A percentile compares a stretch with the other conserved stretches of the same genome.
These are phyloP conservation scores for Bombus superbus DNA, from an alignment of 1,140 invertebrate genomes.

Conservation along the genomic window DNA sequence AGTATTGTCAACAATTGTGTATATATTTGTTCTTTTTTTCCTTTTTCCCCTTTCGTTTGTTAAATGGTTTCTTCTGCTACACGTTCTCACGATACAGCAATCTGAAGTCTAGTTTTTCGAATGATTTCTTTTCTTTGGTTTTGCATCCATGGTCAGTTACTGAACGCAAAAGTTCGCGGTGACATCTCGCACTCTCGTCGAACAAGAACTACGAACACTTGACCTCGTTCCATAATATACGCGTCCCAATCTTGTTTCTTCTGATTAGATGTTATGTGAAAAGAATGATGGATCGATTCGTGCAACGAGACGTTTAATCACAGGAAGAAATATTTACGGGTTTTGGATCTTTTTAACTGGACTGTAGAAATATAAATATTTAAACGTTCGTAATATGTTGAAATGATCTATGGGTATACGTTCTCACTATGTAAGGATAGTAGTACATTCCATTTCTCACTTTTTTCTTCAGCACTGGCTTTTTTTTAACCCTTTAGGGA, in stretches of 20 bases:
- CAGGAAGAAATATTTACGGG: constrained; percentile 7
- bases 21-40: constrained; percentile 60
- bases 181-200: constrained; percentile 14
- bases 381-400: neutral
- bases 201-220: constrained; percentile 30
- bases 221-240: constrained; percentile 19
- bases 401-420: constrained; percentile 4
- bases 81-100: constrained; percentile 29
- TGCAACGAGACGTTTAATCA: constrained; percentile 22
- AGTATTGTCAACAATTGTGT: constrained; percentile 79
- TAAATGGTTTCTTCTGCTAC: constrained; percentile 45
- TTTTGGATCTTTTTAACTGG: neutral
- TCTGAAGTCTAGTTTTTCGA: constrained; percentile 31
- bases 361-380: neutral
- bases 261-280: neutral
- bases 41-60: constrained; percentile 22
- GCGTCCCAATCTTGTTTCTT: constrained; percentile 4
- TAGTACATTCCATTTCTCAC: neutral
- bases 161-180: constrained; percentile 61
- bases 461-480: neutral
- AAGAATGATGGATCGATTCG: constrained; percentile 33
- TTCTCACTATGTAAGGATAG: neutral
- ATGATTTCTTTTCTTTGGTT: constrained; percentile 37
- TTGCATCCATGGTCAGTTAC: constrained; percentile 34
- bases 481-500: constrained; percentile 39